phyloP scores from a whole-genome alignment of 1,140 invertebrate genomes.

The Aphidius ervi region DNA sequence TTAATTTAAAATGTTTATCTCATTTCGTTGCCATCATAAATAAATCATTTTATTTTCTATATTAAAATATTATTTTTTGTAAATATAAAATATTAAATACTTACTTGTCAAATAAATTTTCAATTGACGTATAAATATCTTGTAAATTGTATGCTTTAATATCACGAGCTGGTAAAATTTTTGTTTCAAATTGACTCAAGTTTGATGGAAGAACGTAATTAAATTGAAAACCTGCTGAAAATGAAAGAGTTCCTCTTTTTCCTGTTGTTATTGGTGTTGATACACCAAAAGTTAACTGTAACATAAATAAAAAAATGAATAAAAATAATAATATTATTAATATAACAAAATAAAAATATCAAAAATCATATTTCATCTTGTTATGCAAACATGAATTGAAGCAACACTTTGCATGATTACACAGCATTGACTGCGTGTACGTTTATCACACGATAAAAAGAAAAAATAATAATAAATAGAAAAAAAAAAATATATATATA shows the following conservation, averaged over 20 bases:
- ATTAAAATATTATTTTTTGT: background rate
- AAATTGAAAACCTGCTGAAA: slow-evolving; percentile 45
- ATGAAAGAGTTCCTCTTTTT: slow-evolving; percentile 40
- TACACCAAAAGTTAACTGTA: slow-evolving; percentile 42
- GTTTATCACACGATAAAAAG: no score
- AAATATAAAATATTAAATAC: slow-evolving; percentile 19
- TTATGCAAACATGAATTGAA: no score
- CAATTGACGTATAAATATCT: slow-evolving; percentile 41
- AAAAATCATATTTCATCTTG: no score
- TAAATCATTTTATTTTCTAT: no score
- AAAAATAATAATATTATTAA: background rate
- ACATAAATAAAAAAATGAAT: slow-evolving; percentile 20
- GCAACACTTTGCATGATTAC: no score
- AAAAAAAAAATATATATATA: no score
- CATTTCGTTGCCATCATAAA: background rate
- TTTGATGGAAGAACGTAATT: slow-evolving; percentile 48
- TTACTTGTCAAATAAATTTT: slow-evolving; percentile 44
- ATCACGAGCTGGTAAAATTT: slow-evolving; percentile 35
- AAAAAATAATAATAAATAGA: no score
- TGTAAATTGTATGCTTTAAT: slow-evolving; percentile 36
- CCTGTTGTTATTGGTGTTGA: slow-evolving; percentile 41
- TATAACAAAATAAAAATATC: background rate
- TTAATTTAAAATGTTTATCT: background rate
- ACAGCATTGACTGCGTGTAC: no score
- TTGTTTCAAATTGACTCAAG: slow-evolving; percentile 43